phyloP scores from a whole-genome alignment of 2,797 vertebrate genomes.

The Acanthurus leucopareius region DNA sequence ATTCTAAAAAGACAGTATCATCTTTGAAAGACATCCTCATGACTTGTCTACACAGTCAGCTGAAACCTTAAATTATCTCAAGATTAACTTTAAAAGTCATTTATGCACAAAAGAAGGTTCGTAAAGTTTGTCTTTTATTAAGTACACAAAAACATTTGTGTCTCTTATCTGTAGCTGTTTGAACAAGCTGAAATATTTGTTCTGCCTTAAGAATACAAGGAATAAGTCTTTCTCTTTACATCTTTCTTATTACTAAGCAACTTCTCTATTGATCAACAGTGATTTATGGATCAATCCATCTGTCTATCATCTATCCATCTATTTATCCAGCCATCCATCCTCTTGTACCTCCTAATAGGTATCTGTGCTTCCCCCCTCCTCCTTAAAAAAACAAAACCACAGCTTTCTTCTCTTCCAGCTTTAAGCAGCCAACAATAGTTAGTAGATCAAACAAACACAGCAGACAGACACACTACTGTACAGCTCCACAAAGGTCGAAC shows the following conservation, averaged over 20 bases:
- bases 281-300: neutral
- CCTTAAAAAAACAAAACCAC: conserved; percentile 63
- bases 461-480: conserved; percentile 40
- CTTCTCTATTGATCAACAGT: no score
- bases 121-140: no score
- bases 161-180: conserved; percentile 1
- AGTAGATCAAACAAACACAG: conserved; percentile 54
- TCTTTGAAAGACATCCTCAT: no score
- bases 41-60: no score
- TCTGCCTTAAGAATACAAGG: no score
- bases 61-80: no score
- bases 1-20: no score
- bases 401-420: conserved; percentile 62
- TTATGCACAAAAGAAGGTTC: no score
- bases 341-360: neutral
- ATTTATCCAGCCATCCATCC: neutral
- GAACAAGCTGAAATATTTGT: neutral
- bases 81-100: no score
- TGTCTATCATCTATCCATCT: neutral
- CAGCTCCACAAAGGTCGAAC: conserved; percentile 39
- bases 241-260: no score
- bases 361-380: conserved; percentile 29
- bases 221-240: no score
- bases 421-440: conserved; percentile 71
- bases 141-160: neutral